Conservation (phyloP, 2,797 vertebrate genomes). For the Chrysocyon brachyurus region DNA sequence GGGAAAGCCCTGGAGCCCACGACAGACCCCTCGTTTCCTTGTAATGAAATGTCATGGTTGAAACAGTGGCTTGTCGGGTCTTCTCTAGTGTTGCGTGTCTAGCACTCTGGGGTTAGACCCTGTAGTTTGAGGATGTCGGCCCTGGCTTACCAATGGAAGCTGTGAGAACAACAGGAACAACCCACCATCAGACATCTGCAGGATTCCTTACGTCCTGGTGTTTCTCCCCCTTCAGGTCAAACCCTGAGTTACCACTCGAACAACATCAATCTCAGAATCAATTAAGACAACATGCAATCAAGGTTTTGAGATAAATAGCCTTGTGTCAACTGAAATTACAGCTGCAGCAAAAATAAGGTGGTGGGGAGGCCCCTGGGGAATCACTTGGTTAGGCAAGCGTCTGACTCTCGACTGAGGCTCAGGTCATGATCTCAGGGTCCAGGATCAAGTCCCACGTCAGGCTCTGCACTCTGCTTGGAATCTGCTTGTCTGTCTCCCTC, state of each 20-base stretch:
- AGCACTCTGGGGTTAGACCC: too few relatives aligned
- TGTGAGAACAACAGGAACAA: background rate
- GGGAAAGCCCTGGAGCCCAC: background rate
- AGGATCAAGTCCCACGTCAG: accelerated
- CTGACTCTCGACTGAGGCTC: background rate
- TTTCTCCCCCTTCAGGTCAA: background rate
- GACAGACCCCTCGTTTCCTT: background rate
- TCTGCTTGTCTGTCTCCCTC: background rate
- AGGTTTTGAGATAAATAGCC: background rate
- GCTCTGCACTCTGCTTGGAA: background rate
- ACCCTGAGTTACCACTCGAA: background rate
- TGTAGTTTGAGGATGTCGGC: background rate
- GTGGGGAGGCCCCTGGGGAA: background rate
- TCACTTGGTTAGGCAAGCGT: background rate
- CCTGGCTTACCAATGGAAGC: background rate
- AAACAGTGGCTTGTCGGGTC: background rate
- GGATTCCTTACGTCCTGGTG: background rate
- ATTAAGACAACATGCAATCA: background rate
- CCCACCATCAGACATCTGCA: background rate
- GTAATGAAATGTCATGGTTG: background rate
- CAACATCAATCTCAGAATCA: background rate
- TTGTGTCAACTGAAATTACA: background rate
- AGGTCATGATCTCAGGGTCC: background rate
- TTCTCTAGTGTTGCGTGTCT: background rate
- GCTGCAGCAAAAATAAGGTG: background rate